Evolutionary conservation across 2,113 vertebrate species (phyloP).

Genomic region (Hippocampus comes): DNA sequence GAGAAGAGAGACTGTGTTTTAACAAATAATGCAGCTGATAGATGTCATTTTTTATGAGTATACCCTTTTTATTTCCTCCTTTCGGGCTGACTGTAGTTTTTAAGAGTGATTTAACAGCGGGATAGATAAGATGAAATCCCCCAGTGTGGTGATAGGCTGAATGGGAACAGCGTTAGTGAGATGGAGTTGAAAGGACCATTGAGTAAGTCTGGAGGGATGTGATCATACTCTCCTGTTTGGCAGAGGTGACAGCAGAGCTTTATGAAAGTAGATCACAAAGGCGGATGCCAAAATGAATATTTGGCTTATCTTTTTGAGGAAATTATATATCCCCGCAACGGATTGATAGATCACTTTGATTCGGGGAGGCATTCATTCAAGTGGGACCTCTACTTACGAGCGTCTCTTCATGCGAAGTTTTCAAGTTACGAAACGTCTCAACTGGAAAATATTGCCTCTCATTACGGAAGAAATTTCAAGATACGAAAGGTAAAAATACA

Average conservation of each 20-base stretch:
- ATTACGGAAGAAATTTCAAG: too few species aligned
- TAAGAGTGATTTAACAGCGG: constrained; percentile 5
- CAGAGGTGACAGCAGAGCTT: constrained; percentile 1
- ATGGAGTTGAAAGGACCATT: constrained; percentile 25
- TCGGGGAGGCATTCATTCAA: too few species aligned
- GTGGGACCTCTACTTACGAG: too few species aligned
- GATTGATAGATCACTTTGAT: too few species aligned
- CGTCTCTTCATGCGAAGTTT: too few species aligned
- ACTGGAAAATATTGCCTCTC: too few species aligned
- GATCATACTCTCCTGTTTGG: constrained; percentile 27
- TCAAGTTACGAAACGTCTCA: too few species aligned
- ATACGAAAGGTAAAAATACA: too few species aligned
- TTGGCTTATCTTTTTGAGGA: constrained; percentile 5
- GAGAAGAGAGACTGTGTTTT: constrained; percentile 20
- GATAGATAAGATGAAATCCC: constrained; percentile 20
- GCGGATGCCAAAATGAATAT: not conserved
- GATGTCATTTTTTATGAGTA: constrained; percentile 35
- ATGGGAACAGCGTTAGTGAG: constrained; percentile 31
- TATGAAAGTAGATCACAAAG: constrained; percentile 2
- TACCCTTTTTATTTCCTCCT: constrained; percentile 30
- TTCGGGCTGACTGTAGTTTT: constrained; percentile 29
- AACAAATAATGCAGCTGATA: constrained; percentile 45
- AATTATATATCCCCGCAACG: not conserved
- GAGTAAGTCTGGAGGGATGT: constrained; percentile 12
- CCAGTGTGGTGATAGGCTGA: constrained; percentile 11